These are phyloP conservation scores for Graptemys geographica DNA, from an alignment of 2,797 vertebrate genomes.

Conservation along the genomic window DNA sequence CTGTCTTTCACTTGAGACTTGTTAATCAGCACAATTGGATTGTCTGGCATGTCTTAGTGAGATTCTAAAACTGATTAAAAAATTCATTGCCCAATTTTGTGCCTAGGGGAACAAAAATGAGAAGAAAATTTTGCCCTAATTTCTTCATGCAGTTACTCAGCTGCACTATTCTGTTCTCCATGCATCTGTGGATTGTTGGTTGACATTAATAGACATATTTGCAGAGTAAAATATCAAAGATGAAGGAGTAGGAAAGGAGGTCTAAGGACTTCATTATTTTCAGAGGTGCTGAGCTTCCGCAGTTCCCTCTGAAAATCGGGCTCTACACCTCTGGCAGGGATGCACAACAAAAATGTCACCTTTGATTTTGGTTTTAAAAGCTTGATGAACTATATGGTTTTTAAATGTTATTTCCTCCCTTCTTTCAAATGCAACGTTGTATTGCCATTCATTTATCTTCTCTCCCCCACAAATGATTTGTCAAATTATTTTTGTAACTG, in stretches of 20 bases:
- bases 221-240: neutral
- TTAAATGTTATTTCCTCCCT: neutral
- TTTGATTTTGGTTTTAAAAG: neutral
- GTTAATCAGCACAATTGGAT: neutral
- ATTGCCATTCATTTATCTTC: neutral
- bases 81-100: fast-evolving
- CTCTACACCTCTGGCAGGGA: neutral
- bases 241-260: fast-evolving
- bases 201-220: fast-evolving
- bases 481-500: neutral
- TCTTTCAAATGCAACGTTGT: neutral
- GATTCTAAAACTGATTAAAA: neutral
- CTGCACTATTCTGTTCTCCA: neutral
- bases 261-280: neutral
- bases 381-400: neutral
- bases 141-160: neutral
- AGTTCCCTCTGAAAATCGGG: neutral
- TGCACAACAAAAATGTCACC: neutral
- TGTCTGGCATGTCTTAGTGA: neutral
- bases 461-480: neutral
- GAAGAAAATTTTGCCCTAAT: neutral
- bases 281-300: neutral
- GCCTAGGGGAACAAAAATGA: neutral
- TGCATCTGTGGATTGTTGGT: neutral
- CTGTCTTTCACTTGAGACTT: neutral